Percentiles rank a stretch among this genome's conserved stretches.
These are phyloP conservation scores for Polietes domitor DNA, from an alignment of 2,888 invertebrate species.

Conservation along the genomic window DNA sequence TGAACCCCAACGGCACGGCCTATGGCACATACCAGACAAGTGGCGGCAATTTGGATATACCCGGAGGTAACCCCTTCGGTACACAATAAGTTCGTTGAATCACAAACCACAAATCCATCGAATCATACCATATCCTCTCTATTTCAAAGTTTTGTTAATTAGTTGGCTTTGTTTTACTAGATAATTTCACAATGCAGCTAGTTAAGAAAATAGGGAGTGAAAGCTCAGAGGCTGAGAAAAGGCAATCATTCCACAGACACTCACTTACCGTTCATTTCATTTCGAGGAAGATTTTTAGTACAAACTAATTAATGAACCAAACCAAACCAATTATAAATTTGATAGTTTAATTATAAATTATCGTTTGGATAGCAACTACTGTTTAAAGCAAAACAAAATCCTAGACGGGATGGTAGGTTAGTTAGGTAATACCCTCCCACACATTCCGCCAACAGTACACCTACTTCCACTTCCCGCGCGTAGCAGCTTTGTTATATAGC, in stretches of 20 bases:
- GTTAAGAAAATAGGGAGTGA: no score
- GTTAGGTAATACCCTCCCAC: neutral
- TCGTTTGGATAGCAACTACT: neutral
- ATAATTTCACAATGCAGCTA: conserved; percentile 9
- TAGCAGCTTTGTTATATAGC: conserved; percentile 45
- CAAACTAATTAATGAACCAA: neutral
- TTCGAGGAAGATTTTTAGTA: neutral
- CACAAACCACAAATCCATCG: conserved; percentile 9
- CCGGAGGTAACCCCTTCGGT: conserved; percentile 82
- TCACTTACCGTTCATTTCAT: neutral
- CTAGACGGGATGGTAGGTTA: neutral
- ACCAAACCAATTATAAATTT: neutral
- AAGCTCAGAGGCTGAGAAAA: neutral
- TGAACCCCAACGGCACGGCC: conserved; percentile 83
- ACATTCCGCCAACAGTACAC: neutral
- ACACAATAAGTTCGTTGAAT: conserved; percentile 73
- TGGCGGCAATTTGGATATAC: conserved; percentile 86
- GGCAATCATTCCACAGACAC: neutral
- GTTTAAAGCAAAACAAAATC: neutral
- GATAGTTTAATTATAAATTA: neutral
- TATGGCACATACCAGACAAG: conserved; percentile 87
- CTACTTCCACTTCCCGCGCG: neutral
- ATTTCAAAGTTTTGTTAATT: conserved; percentile 24
- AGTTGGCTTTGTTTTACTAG: conserved; percentile 34
- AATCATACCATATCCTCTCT: conserved; percentile 22